Evolutionary conservation across 1,140 invertebrate genomes (phyloP).

Genomic region (Gryon sp.): DNA sequence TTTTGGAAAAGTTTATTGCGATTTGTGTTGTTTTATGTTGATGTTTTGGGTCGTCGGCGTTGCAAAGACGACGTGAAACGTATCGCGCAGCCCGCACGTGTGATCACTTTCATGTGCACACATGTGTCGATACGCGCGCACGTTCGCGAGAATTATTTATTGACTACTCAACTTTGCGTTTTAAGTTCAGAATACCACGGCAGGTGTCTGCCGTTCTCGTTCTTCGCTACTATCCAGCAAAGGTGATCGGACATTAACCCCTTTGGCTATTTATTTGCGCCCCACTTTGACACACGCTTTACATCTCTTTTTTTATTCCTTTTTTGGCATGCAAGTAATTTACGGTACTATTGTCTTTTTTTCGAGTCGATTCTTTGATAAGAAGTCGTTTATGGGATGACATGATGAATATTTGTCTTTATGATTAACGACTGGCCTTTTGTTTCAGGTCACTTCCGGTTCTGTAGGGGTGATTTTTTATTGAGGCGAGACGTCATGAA

Average conservation of each 20-base stretch:
- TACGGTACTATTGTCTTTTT: too few species aligned
- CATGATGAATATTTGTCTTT: slow-evolving; percentile 44
- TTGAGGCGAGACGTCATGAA: neutral
- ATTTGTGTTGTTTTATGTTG: too few species aligned
- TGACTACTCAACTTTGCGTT: slow-evolving; percentile 51
- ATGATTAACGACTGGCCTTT: slow-evolving; percentile 18
- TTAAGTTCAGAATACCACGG: slow-evolving; percentile 40
- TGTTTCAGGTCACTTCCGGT: too few species aligned
- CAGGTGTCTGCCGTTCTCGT: slow-evolving; percentile 29
- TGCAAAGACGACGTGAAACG: slow-evolving; percentile 14
- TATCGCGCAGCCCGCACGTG: slow-evolving; percentile 32
- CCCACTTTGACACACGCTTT: slow-evolving; percentile 24
- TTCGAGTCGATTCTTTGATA: neutral
- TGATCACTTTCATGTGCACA: slow-evolving; percentile 17
- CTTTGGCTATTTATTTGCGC: slow-evolving; percentile 26
- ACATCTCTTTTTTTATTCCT: slow-evolving; percentile 13
- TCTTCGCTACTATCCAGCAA: slow-evolving; percentile 30
- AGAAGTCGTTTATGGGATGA: neutral
- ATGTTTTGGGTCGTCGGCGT: neutral
- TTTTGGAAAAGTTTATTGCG: too few species aligned
- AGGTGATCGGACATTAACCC: slow-evolving; percentile 43
- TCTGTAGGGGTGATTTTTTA: too few species aligned
- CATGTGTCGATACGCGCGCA: slow-evolving; percentile 47
- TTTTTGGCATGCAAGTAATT: too few species aligned
- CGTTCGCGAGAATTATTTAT: slow-evolving; percentile 57